phyloP scores from a whole-genome alignment of 2,113 vertebrate genomes.

The Nettapus auritus region DNA sequence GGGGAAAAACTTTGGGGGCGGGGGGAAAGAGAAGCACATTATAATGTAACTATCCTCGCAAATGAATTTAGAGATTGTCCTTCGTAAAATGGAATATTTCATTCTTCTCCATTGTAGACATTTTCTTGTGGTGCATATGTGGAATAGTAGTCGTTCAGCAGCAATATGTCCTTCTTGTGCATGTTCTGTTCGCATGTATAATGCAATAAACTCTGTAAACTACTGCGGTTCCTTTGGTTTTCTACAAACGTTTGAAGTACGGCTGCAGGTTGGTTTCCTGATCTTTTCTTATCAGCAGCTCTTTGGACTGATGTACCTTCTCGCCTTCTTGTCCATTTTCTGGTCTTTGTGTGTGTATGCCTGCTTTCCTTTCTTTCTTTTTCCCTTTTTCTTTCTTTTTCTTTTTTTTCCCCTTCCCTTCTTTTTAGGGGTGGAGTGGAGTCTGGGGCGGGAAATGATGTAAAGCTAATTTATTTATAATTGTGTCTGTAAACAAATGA shows the following conservation, averaged over 20 bases:
- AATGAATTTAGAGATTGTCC: conserved; percentile 79
- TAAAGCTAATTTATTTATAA: conserved; percentile 13
- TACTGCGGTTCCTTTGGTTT: conserved; percentile 76
- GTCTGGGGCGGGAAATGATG: conserved; percentile 31
- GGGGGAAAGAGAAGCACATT: conserved; percentile 82
- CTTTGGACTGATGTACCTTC: background rate
- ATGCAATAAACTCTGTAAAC: conserved; percentile 95
- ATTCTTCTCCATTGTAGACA: conserved; percentile 78
- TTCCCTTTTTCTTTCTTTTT: background rate
- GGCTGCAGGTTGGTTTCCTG: conserved; percentile 5
- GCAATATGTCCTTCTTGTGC: conserved; percentile 86
- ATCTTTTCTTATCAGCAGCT: background rate
- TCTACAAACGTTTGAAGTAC: conserved; percentile 59
- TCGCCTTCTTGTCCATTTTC: conserved; percentile 17
- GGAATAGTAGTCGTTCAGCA: conserved; percentile 81
- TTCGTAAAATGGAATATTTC: conserved; percentile 80
- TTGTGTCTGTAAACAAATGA: conserved; percentile 26
- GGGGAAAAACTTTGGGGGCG: conserved; percentile 57
- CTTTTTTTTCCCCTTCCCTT: accelerated
- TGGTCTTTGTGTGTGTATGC: conserved; percentile 24
- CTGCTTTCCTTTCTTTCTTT: background rate
- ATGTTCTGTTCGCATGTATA: conserved; percentile 98
- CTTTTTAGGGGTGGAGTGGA: background rate
- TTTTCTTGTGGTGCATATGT: conserved; percentile 82
- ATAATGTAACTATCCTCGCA: conserved; percentile 81